These are phyloP conservation scores for Taurulus bubalis DNA, from an alignment of 2,113 vertebrate species.

Conservation along the genomic window DNA sequence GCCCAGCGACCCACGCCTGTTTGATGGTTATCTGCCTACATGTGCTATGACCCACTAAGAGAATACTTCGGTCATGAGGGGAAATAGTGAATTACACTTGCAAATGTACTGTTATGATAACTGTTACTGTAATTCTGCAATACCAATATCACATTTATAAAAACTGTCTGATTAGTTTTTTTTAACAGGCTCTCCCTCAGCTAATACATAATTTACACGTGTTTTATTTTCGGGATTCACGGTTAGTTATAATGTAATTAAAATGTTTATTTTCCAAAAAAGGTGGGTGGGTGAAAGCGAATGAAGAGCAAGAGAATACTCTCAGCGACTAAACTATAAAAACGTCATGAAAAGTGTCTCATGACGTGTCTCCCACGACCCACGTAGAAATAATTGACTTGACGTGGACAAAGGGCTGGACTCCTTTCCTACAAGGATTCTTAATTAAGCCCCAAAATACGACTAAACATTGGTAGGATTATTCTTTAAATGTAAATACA, in stretches of 20 bases:
- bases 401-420: constrained; percentile 34
- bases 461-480: neutral
- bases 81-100: neutral
- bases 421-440: neutral
- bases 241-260: neutral
- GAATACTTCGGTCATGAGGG: neutral
- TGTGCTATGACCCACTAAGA: neutral
- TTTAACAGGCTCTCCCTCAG: neutral
- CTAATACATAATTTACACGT: neutral
- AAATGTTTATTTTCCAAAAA: constrained; percentile 22
- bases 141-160: neutral
- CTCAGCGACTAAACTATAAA: neutral
- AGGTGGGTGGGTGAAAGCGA: constrained; percentile 40
- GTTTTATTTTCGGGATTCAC: neutral
- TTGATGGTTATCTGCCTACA: constrained; percentile 58
- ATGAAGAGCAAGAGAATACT: neutral
- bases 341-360: neutral
- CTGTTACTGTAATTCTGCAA: too few species aligned
- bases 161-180: neutral
- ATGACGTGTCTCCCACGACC: neutral
- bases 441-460: constrained; percentile 10
- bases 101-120: neutral
- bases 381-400: neutral
- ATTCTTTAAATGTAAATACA: neutral
- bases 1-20: constrained; percentile 59